Evolutionary conservation across 2,113 vertebrate genomes (phyloP).

Genomic region (Miniopterus natalensis): DNA sequence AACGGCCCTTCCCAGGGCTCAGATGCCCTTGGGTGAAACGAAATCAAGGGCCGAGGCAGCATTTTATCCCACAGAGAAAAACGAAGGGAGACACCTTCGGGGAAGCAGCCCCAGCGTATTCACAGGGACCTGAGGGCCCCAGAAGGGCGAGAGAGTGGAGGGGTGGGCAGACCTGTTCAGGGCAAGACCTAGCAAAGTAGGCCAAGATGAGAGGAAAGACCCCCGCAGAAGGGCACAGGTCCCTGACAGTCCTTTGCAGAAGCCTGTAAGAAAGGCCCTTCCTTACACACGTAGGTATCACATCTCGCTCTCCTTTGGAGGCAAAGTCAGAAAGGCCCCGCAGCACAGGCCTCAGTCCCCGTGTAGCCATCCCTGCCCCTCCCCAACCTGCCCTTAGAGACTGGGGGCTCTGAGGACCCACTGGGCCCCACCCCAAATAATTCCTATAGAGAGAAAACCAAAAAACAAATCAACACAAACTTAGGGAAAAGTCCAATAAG

Average conservation of each 20-base stretch:
- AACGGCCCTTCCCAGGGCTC: background rate
- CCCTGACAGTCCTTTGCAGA: conserved; percentile 70
- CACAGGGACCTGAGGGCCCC: background rate
- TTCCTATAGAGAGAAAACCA: conserved; percentile 74
- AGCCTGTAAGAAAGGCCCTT: conserved; percentile 50
- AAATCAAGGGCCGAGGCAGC: background rate
- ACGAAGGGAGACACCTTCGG: background rate
- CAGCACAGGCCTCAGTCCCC: background rate
- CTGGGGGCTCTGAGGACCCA: conserved; percentile 11
- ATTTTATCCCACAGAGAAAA: background rate
- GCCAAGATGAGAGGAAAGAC: background rate
- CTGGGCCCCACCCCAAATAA: conserved; percentile 46
- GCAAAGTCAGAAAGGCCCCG: conserved; percentile 81
- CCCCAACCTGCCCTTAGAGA: conserved; percentile 25
- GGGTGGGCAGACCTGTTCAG: background rate
- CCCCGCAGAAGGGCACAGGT: conserved; percentile 2
- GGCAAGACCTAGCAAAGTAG: conserved; percentile 1
- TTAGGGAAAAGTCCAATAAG: conserved; percentile 61
- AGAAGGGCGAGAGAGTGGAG: background rate
- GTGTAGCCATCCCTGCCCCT: background rate
- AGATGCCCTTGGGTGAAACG: background rate
- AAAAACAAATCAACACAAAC: background rate
- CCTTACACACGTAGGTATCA: conserved; percentile 23
- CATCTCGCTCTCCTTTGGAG: conserved; percentile 88
- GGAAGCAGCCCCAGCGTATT: conserved; percentile 26